Conservation (phyloP, 1,140 invertebrate species). For the Drosophila mojavensis region DNA sequence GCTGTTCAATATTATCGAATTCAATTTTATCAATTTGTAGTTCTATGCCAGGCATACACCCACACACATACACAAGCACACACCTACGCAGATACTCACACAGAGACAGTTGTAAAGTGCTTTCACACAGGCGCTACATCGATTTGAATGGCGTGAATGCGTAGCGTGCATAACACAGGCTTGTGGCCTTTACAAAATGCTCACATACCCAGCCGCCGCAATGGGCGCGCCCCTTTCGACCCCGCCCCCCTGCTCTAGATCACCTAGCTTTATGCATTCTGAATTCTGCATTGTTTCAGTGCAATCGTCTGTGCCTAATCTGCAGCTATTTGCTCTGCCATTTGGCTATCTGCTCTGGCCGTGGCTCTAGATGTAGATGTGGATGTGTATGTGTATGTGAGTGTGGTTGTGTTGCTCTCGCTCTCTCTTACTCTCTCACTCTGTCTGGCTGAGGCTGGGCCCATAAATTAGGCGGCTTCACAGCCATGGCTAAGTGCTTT, state of each 20-base stretch:
- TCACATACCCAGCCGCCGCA: constrained; percentile 10
- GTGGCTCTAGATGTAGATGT: background rate
- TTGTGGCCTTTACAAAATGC: constrained; percentile 23
- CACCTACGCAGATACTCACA: background rate
- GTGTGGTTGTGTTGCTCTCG: background rate
- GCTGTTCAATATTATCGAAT: constrained; percentile 16
- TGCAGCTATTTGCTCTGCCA: constrained; percentile 61
- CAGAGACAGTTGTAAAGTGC: constrained; percentile 5
- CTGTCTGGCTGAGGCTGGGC: constrained; percentile 20
- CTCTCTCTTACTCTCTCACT: constrained; percentile 32
- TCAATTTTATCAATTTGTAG: constrained; percentile 35
- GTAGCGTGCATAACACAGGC: constrained; percentile 37
- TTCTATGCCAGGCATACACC: constrained; percentile 7
- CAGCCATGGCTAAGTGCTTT: constrained; percentile 68
- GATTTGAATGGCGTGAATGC: constrained; percentile 44
- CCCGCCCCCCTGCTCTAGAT: background rate
- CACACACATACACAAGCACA: background rate
- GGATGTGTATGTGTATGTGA: no score
- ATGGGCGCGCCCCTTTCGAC: background rate
- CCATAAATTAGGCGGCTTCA: constrained; percentile 73
- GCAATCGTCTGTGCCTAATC: constrained; percentile 79
- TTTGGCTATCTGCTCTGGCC: constrained; percentile 28
- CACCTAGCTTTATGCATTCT: constrained; percentile 13
- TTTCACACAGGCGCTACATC: constrained; percentile 24
- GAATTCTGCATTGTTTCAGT: constrained; percentile 69